Evolutionary conservation across 1,140 invertebrate species (phyloP).

Genomic region (Drusus annulatus): DNA sequence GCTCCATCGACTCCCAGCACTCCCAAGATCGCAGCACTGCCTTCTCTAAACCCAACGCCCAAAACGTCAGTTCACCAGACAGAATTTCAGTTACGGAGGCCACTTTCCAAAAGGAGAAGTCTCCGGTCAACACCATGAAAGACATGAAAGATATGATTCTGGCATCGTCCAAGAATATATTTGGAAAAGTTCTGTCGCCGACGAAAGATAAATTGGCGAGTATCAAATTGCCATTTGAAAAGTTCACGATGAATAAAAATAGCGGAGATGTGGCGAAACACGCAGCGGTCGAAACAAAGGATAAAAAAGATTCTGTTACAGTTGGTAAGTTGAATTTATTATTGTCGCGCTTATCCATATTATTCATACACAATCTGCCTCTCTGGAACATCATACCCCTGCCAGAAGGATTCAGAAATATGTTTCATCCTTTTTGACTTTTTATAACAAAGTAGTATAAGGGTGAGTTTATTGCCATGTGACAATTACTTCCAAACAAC

Average conservation of each 20-base stretch:
- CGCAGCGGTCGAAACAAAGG: not conserved
- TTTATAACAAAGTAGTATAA: no score
- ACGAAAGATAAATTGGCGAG: conserved; percentile 76
- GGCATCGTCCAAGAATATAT: conserved; percentile 82
- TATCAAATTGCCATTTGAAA: conserved; percentile 49
- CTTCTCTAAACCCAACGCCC: not conserved
- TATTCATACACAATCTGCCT: no score
- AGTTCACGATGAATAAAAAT: conserved; percentile 18
- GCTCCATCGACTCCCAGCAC: conserved; percentile 62
- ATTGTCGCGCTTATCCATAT: not conserved
- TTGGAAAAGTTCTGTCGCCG: conserved; percentile 86
- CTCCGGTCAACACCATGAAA: conserved; percentile 75
- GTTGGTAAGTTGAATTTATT: not conserved
- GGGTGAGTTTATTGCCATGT: no score
- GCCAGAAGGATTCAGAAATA: no score
- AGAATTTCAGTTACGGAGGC: conserved; percentile 33
- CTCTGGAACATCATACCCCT: no score
- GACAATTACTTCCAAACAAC: no score
- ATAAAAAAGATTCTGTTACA: conserved; percentile 9
- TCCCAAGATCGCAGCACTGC: conserved; percentile 60
- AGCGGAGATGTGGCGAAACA: not conserved
- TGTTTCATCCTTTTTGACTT: no score
- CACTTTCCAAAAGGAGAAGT: conserved; percentile 56
- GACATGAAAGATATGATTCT: conserved; percentile 84
- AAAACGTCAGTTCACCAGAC: conserved; percentile 42